Base-by-base conservation (phyloP, 2,113 vertebrate species). In the Tautogolabrus adspersus region DNA sequence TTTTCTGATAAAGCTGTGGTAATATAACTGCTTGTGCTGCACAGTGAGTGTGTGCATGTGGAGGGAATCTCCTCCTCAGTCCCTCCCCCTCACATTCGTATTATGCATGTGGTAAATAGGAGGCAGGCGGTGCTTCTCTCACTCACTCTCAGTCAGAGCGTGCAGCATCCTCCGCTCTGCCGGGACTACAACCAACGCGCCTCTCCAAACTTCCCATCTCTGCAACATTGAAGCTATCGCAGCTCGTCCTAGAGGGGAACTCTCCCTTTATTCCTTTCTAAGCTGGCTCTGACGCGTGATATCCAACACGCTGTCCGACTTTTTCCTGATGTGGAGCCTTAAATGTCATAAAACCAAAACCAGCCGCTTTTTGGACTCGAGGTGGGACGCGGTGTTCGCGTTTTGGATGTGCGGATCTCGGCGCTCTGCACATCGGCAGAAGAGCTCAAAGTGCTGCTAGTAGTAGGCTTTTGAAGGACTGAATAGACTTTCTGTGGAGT, bases 301-400 rank as follows among this genome's bases (percentile, higher is more conserved):
- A 3, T 10, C 0, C 5, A 16, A 65, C 46, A 44, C 62, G 63
- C 70, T 66, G 71, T 34, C 38, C 10, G 46, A 74, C 56, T 67
- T 65, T 11, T 67, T n/a, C 88, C 88, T 66, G 82, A 94, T 94
- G 93, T 93, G 91, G 92, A 91, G 67, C 59, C 19, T 72, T 56
- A 79, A 37, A 38, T 67, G 77, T 66, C 44, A 0, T 63, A n/a
- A 51, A 0, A 72, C 7, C 34, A 52, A 34, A 65, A 70, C 47
- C 6, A 75, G 79, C 61, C 77, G 75, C 66, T 55, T 6, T 74
- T 47, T 74, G 83, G 77, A 79, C 72, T 79, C 83, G 42, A 81
- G 85, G 79, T 52, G 87, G 85, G 87, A 88, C 79, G 79, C 72
- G 70, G 44, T 54, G 52, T 67, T 73, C 54, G 75, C 73, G 13